phyloP scores from a whole-genome alignment of 1,140 invertebrate genomes.

The Eumaeus atala region DNA sequence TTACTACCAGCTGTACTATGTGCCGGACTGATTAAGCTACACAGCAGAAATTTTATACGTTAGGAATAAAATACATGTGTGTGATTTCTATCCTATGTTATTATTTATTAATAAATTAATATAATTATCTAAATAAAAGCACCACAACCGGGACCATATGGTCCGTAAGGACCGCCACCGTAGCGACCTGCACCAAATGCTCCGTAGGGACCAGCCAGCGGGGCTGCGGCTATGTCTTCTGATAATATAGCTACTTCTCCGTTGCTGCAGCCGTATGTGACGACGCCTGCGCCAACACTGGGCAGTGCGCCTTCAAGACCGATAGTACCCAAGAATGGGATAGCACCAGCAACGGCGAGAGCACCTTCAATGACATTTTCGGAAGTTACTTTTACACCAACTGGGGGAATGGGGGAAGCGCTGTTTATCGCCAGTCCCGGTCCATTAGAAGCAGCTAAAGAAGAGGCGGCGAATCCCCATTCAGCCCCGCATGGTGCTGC shows the following conservation, averaged over 20 bases:
- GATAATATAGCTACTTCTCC: conserved; percentile 29
- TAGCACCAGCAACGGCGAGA: conserved; percentile 29
- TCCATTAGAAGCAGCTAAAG: conserved; percentile 24
- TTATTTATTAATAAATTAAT: too few species aligned
- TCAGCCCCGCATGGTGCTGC: conserved; percentile 12
- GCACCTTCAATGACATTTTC: conserved; percentile 34
- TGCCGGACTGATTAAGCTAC: too few species aligned
- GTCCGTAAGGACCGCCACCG: conserved; percentile 1
- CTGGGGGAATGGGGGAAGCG: conserved; percentile 30
- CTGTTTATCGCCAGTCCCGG: conserved; percentile 27
- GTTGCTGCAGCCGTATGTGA: conserved; percentile 27
- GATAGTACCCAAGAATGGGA: conserved; percentile 41
- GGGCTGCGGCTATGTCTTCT: conserved; percentile 22
- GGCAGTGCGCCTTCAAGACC: conserved; percentile 36
- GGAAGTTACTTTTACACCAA: conserved; percentile 26
- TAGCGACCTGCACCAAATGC: neutral
- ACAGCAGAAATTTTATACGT: too few species aligned
- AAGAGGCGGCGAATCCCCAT: conserved; percentile 6
- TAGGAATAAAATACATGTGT: too few species aligned
- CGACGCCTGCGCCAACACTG: conserved; percentile 35
- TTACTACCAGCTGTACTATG: too few species aligned
- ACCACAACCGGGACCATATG: neutral
- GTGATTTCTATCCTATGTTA: too few species aligned
- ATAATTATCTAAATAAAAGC: neutral
- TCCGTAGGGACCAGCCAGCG: conserved; percentile 16